A percentile compares a stretch with the other conserved stretches of the same genome.
phyloP scores from a whole-genome alignment of 2,113 vertebrate species.

The Onychorhynchus coronatus region DNA sequence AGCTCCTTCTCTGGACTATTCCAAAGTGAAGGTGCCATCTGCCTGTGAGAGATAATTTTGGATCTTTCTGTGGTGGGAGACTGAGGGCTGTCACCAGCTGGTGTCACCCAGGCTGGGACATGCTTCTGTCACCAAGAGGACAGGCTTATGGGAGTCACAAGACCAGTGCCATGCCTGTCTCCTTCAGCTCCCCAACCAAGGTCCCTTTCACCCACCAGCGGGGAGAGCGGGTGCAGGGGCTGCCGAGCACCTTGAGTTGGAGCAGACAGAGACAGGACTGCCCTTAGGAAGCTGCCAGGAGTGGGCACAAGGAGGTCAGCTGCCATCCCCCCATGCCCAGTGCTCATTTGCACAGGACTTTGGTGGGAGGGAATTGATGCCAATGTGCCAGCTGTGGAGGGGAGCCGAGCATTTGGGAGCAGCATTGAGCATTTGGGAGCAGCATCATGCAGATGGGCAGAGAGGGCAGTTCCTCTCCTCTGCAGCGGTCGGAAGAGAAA shows the following conservation, averaged over 20 bases:
- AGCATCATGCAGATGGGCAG: background rate
- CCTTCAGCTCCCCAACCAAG: background rate
- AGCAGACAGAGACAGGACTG: background rate
- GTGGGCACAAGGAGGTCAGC: background rate
- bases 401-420: rapidly evolving
- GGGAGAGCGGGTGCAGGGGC: background rate
- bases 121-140: background rate
- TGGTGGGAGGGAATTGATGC: background rate
- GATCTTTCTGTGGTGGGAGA: background rate
- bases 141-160: rapidly evolving
- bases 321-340: background rate
- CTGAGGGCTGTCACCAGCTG: background rate
- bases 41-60: background rate
- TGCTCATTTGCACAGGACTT: background rate
- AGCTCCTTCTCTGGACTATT: background rate
- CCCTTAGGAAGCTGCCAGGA: background rate
- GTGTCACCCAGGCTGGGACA: background rate
- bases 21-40: background rate
- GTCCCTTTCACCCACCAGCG: rapidly evolving
- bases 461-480: background rate
- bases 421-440: rapidly evolving
- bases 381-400: background rate
- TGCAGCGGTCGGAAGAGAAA: background rate
- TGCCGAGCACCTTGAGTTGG: background rate
- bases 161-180: no score